Evolutionary conservation across 1,140 invertebrate species (phyloP), one percentile per base, ranked within the genome.

Genomic region (Pygmarrhopalites habei): DNA sequence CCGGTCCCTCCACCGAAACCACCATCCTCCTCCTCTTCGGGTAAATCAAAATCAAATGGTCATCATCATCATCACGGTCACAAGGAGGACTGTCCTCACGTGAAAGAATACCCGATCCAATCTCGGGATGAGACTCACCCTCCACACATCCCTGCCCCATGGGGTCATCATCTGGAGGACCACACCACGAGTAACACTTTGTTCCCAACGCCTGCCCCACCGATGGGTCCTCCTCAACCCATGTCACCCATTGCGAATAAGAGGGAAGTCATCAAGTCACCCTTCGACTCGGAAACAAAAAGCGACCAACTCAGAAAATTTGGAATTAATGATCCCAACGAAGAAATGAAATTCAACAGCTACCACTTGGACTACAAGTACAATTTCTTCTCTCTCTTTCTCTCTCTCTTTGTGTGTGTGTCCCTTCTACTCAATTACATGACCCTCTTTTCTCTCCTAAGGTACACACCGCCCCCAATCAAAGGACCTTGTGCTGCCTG

Each of bases 401-500:
- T 5, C 15, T 35, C 15, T 7, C 15, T 7, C 15, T 35, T 15
- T 35, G 14, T 21, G 19, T 57, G 7, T n/a, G 19, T 25, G 19
- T 19, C 32, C 32, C 39, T 35, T 32, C 15, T 35, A 7, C 32
- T 35, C 5, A 35, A 35, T 7, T 35, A 35, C 32, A 35, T 5
- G 32, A 35, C 15, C 15, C 5, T 15, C n/a, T n/a, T n/a, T n/a
- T n/a, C n/a, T n/a, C n/a, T n/a, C n/a, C n/a, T n/a, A n/a, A 66
- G 66, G 35, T 69, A 64, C 57, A 70, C 65, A 0, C 60, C 67
- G 19, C 67, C 67, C 0, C 67, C 67, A 47, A 64, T 67, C 35
- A 67, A 70, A 43, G 69, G 69, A 17, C 69, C 69, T 3, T 71
- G 69, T 32, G 63, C 64, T 19, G 66, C 66, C n/a, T 71, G 69